Conservation (phyloP, 2,113 vertebrate species). For the Synchiropus splendidus region DNA sequence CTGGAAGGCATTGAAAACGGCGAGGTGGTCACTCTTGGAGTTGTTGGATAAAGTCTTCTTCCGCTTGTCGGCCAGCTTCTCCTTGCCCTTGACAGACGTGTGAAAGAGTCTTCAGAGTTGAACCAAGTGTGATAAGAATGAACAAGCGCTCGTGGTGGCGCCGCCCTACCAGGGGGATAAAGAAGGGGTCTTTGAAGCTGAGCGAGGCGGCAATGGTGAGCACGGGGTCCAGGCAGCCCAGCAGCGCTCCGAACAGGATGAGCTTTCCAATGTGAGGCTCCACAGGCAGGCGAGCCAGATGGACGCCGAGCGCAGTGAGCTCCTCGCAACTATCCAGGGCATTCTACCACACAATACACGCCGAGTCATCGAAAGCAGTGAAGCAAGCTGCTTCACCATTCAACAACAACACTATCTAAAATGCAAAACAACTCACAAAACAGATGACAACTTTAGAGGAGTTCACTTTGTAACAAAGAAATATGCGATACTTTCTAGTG, state of each 20-base stretch:
- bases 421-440: too few species aligned
- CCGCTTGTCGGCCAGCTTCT: conserved; percentile 88
- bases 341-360: conserved; percentile 64
- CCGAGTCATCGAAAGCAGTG: background rate
- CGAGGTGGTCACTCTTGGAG: conserved; percentile 90
- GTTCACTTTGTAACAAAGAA: too few species aligned
- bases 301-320: conserved; percentile 86
- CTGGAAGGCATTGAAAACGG: conserved; percentile 87
- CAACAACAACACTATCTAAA: background rate
- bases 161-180: conserved; percentile 84
- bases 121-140: conserved; percentile 1
- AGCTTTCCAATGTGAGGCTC: conserved; percentile 96
- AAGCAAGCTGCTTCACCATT: background rate
- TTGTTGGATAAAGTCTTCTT: conserved; percentile 80
- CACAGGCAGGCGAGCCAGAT: conserved; percentile 87
- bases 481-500: too few species aligned
- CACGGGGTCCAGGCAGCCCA: conserved; percentile 90
- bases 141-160: background rate
- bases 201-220: conserved; percentile 95
- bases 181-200: conserved; percentile 98
- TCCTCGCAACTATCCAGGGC: conserved; percentile 85
- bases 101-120: background rate
- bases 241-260: conserved; percentile 91
- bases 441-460: too few species aligned
- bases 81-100: conserved; percentile 77